Base-by-base conservation (phyloP, 2,113 vertebrate genomes). In the Rafetus swinhoei region DNA sequence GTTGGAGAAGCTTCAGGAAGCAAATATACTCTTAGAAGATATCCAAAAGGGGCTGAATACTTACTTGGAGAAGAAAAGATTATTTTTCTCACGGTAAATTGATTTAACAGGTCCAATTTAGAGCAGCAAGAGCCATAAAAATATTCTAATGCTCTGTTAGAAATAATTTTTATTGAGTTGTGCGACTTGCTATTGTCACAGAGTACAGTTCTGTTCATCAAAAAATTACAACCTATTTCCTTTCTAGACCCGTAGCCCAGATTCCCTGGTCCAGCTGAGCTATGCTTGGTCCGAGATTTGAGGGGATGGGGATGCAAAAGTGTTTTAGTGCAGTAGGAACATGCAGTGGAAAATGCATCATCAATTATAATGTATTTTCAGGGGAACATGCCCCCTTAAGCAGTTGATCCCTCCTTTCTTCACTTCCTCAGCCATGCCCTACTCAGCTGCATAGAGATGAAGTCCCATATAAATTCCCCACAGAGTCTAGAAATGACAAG, bases 61-160 rank as follows among this genome's bases (percentile, higher is more conserved):
- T 62, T 99, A 99, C 95, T 95, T 99, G 95, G 99, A 99, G 93
- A 98, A 98, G 92, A 99, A 99, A 96, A 98, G 98, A 86, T 97
- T 98, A 1, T 98, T 97, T 97, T 98, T 98, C 84, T 98, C 98
- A 96, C 99, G 99, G 99, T 99, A 98, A 95, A 79, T 24, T 72
- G 87, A 52, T 91, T 45, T 87, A 59, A 39, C 2, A 81, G 29
- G 35, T 60, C 5, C 54, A 88, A 91, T 1, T 79, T 92, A 82
- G 57, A 91, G 84, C 39, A 50, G 39, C 24, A 27, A 50, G 74
- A 50, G 8, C 21, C 7, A 90, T 3, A 56, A 81, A 80, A n/a
- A 92, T 84, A 7, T 21, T 7, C 1, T 19, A 69, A 82, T 24
- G 22, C 12, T 91, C n/a, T 69, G 65, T 16, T 11, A 89, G 39